Evolutionary conservation across 2,113 vertebrate genomes (phyloP), one percentile per base, ranked within the genome.

Genomic region (Paedocypris sp.): DNA sequence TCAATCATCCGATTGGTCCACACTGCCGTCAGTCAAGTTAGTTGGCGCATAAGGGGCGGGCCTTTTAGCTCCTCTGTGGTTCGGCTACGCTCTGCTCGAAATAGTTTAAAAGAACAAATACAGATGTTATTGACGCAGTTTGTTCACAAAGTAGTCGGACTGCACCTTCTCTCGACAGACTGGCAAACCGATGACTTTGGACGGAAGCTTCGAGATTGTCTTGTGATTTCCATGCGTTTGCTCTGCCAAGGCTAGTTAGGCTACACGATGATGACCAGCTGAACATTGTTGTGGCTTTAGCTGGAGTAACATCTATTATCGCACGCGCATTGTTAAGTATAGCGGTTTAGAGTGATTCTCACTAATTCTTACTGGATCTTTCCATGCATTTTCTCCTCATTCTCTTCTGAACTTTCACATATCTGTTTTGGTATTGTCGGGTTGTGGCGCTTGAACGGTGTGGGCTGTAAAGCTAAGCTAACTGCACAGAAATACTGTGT

Each of bases 11-110:
- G 46, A 77, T 84, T 86, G 84, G 84, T 33, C 63, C 2, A 28
- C 0, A 2, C 13, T 3, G 43, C 33, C 22, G 22, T 66, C 68
- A 15, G 25, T 78, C 54, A 75, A 1, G 4, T 9, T 3, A 7
- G 35, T 49, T 20, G 52, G 48, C 19, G 12, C 29, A 43, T 71
- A 78, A 62, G 74, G 79, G 84, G 82, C 79, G 82, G 83, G 77
- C 71, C 28, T 60, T 69, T 78, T n/a, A 20, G 36, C 52, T 63
- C 64, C 62, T 28, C 62, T 60, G 38, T 67, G 64, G 63, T 51
- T 58, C 47, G 35, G 67, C 65, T 59, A 71, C 64, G 67, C 68
- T 50, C 60, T 35, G 25, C 32, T 52, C 43, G 72, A 50, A 52
- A 69, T 48, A 36, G 43, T 54, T 53, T 67, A 43, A 39, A 51